Base-by-base conservation (phyloP, 2,797 vertebrate species). In the Dipus sagitta region DNA sequence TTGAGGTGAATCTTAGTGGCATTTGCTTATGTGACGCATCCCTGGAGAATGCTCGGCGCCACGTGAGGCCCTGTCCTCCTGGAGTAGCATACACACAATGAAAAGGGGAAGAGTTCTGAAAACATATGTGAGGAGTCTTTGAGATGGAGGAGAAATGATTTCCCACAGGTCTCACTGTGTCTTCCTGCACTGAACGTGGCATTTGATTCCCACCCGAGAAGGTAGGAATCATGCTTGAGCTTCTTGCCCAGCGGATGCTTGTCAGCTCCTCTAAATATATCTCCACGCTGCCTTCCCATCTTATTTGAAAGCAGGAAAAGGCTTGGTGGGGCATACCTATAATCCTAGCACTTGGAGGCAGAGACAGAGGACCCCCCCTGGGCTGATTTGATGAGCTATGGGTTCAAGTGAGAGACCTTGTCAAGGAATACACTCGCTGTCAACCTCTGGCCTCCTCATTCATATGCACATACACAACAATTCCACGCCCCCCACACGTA, bases 21-120 rank as follows among this genome's bases (percentile, higher is more conserved):
- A 7, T 17, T 30, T n/a, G 12, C 81, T 18, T 38, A 13, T 4
- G 1, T 4, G 42, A 62, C 26, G 2, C 15, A 38, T 20, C 30
- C 13, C 38, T 2, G 10, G 32, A 23, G 42, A 20, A 3, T 1
- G 34, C 30, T 3, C 0, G 21, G 15, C n/a, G 4, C 32, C 1
- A 0, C 0, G 0, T 14, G 14, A 20, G 62, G 20, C 10, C 58
- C 17, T 13, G 38, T 38, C 38, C 38, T 38, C 38, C 38, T 38
- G 38, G 38, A 38, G 38, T 38, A 38, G 4, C n/a, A 21, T 67
- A 64, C 60, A 64, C 20, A 47, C 17, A 74, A 4, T 1, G 12
- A 65, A 42, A 11, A n/a, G 38, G 38, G 18, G 18, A 72, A 75
- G 26, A 38, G 28, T 9, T 23, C 12, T 4, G 26, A 38, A 78